Percentiles rank a stretch among this genome's conserved stretches.
phyloP scores from a whole-genome alignment of 1,140 invertebrate species.

The Ceratina japonica region DNA sequence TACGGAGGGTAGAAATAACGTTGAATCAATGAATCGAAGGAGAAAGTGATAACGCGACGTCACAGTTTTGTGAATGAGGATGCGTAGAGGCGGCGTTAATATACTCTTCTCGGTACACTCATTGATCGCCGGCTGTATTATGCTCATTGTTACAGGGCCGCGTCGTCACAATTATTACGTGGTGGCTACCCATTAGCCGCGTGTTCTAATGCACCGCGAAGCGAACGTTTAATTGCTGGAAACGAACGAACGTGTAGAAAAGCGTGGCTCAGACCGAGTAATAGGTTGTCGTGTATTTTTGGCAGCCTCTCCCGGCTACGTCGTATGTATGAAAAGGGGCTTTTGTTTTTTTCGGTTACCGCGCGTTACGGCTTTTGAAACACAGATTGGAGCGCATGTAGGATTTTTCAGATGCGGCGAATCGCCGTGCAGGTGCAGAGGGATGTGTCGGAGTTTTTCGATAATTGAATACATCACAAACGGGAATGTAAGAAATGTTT shows the following conservation, averaged over 20 bases:
- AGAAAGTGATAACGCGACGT: constrained; percentile 40
- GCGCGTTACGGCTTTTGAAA: not conserved
- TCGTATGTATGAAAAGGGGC: not conserved
- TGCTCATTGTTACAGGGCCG: constrained; percentile 21
- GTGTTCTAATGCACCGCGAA: not conserved
- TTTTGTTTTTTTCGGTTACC: not conserved
- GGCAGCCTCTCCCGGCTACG: too few species aligned
- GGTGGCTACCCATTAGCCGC: constrained; percentile 5
- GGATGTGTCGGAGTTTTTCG: not conserved
- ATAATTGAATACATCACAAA: not conserved
- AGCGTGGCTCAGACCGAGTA: not conserved
- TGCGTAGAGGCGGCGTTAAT: constrained; percentile 19
- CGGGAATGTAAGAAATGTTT: not conserved
- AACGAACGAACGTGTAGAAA: constrained; percentile 9
- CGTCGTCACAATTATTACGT: constrained; percentile 32
- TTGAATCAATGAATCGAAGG: constrained; percentile 50
- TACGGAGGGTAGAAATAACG: not conserved
- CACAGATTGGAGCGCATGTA: not conserved
- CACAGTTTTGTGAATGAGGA: constrained; percentile 27
- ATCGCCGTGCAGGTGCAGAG: not conserved
- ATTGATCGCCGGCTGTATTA: constrained; percentile 38
- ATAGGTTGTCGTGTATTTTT: not conserved
- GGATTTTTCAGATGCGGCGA: not conserved
- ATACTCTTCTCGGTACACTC: constrained; percentile 29
- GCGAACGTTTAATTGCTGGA: constrained; percentile 5